Percentiles rank a stretch among this genome's conserved stretches.
phyloP scores from a whole-genome alignment of 2,888 invertebrate species.

The Dolomedes plantarius region DNA sequence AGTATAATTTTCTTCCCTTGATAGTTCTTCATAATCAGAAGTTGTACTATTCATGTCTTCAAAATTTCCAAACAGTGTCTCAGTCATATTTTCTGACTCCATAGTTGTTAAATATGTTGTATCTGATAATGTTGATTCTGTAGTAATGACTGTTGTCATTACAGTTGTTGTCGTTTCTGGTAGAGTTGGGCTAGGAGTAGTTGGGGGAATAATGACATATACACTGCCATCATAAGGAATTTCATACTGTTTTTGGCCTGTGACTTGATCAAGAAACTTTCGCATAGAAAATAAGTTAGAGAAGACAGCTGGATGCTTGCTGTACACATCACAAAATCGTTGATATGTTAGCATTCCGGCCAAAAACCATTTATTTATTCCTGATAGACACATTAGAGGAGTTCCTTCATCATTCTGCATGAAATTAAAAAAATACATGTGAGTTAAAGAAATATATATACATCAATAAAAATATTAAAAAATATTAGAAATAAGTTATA shows the following conservation, averaged over 20 bases:
- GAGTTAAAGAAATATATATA: no score
- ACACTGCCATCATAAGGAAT: slow-evolving; percentile 50
- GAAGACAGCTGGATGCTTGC: slow-evolving; percentile 73
- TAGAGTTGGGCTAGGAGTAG: slow-evolving; percentile 57
- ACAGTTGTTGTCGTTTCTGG: slow-evolving; percentile 51
- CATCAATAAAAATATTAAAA: no score
- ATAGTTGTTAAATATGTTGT: not conserved
- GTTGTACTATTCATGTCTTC: not conserved
- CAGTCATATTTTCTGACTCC: slow-evolving; percentile 13
- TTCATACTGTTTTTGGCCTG: slow-evolving; percentile 67
- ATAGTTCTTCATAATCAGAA: slow-evolving; percentile 15
- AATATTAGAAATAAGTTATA: no score
- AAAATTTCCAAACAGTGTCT: not conserved
- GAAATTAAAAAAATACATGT: slow-evolving; percentile 47
- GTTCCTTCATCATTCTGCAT: slow-evolving; percentile 83
- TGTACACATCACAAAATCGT: slow-evolving; percentile 70
- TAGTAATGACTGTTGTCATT: not conserved
- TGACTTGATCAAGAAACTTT: slow-evolving; percentile 70
- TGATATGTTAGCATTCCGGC: slow-evolving; percentile 73
- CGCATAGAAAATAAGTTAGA: slow-evolving; percentile 72
- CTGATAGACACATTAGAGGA: slow-evolving; percentile 81
- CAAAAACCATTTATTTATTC: slow-evolving; percentile 72
- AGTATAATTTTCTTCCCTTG: slow-evolving; percentile 22
- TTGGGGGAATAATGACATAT: slow-evolving; percentile 57
- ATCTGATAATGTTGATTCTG: slow-evolving; percentile 5